Base-by-base conservation (phyloP, 2,888 invertebrate genomes). In the Eupithecia inturbata region DNA sequence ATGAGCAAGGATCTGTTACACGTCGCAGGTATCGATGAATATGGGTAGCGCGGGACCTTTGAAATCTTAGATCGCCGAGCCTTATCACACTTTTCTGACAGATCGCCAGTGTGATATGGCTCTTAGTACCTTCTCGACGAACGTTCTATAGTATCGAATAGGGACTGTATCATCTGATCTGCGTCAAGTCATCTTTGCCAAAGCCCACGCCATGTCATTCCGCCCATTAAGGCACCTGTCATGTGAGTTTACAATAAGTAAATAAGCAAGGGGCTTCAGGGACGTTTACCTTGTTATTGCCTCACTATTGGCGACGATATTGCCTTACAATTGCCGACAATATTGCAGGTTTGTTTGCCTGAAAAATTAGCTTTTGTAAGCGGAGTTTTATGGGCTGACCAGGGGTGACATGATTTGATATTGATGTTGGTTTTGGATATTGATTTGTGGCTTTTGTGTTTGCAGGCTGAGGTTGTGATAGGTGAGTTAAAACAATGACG, bases 161-260 rank as follows among this genome's bases (percentile, higher is more conserved):
- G 10, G 10, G 7, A 1, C 3, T 62, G 19, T 31, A 62, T 36
- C 26, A 66, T 72, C 57, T 70, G 67, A 41, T 28, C 68, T 28
- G 5, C 19, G 26, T 22, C 26, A 41, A n/a, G n/a, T 67, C 3
- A 2, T 77, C 73, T 71, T 76, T 77, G 76, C 28, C 81, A 83
- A n/a, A 79, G 78, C 92, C 82, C 93, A 93, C 91, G 93, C 90
- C 94, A 91, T 91, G 94, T 95, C 92, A 94, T 92, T 91, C 87
- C 87, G 86, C 90, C 92, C 86, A 95, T 95, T 95, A 95, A 89
- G 93, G 90, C 87, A 92, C 91, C 94, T 95, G 95, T 94, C 95
- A 95, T 93, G 92, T 90, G 92, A 93, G 94, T 93, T 93, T 93
- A 93, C 94, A 93, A 92, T 93, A 93, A 93, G 94, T 94, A 94